Evolutionary conservation across 2,113 vertebrate genomes (phyloP).

Genomic region (Saguinus midas): DNA sequence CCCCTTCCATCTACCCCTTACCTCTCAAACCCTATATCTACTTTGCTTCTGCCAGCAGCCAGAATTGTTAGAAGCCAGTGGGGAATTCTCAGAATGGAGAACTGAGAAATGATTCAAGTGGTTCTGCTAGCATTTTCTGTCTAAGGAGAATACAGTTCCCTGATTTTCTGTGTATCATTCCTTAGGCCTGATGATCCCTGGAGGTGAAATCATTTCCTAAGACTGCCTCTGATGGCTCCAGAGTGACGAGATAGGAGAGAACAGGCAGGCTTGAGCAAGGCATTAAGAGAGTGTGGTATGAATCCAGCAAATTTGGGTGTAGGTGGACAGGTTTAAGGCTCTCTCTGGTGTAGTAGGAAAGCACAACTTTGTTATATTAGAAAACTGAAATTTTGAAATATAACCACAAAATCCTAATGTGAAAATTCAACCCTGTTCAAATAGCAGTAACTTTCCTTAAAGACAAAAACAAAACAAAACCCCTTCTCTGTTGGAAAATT

Average conservation of each 20-base stretch:
- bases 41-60: constrained; percentile 12
- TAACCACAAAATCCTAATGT: constrained; percentile 2
- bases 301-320: neutral
- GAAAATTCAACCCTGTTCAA: constrained; percentile 38
- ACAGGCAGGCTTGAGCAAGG: neutral
- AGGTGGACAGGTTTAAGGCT: constrained; percentile 28
- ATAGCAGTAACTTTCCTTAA: neutral
- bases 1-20: neutral
- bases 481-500: constrained; percentile 33
- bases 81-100: constrained; percentile 16
- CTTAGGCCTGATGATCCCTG: neutral
- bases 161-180: neutral
- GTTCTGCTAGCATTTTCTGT: neutral
- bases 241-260: neutral
- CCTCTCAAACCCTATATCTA: neutral
- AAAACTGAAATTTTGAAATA: constrained; percentile 63
- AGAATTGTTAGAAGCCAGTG: neutral
- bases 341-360: constrained; percentile 29
- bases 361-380: constrained; percentile 20
- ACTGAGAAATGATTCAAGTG: neutral
- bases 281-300: neutral
- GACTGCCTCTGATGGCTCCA: neutral
- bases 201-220: constrained; percentile 38
- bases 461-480: constrained; percentile 40
- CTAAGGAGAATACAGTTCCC: neutral